Base-by-base conservation (phyloP, 2,888 invertebrate genomes). In the Sericinus montela region DNA sequence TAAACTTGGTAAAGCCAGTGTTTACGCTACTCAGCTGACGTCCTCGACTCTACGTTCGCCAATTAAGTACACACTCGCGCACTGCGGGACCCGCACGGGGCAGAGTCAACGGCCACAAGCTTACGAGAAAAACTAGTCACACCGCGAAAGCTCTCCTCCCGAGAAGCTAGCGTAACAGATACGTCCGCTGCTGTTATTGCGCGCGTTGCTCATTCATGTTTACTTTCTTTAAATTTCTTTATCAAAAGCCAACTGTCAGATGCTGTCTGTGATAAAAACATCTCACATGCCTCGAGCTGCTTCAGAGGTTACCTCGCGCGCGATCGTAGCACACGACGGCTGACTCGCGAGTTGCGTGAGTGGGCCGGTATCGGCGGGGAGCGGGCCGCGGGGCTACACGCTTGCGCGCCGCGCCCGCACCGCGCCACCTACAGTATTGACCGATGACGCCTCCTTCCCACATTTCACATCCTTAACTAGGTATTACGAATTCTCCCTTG, bases 391-490 rank as follows among this genome's bases (percentile, higher is more conserved):
- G 58, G 53, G 59, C 48, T 39, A 41, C 50, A 55, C 57, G 56
- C 54, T 59, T 55, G 60, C 59, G 55, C 59, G 60, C 72, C 75
- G 74, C 71, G 61, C 75, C 76, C 80, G 75, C 82, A 62, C 84
- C 78, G 80, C 84, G 72, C 85, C 81, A 85, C 83, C 85, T 83
- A 75, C 81, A 81, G 86, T 88, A 88, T 88, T 86, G 87, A 88
- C 87, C 87, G 84, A 86, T 83, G 81, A 82, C 85, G 85, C 86
- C 87, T 86, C 82, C 82, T 84, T 83, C 79, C 81, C 80, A 85
- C 82, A 77, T 78, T 80, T 82, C 83, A 85, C 82, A 81, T 87
- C 86, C 85, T 86, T 88, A 87, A 84, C 86, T 80, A 84, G 81
- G 76, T 76, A 80, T 80, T 74, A 74, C 75, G 75, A 80, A 82